A percentile compares a stretch with the other conserved stretches of the same genome.
Conservation (phyloP, 2,797 vertebrate genomes). For the Sphenopsis melanotis region DNA sequence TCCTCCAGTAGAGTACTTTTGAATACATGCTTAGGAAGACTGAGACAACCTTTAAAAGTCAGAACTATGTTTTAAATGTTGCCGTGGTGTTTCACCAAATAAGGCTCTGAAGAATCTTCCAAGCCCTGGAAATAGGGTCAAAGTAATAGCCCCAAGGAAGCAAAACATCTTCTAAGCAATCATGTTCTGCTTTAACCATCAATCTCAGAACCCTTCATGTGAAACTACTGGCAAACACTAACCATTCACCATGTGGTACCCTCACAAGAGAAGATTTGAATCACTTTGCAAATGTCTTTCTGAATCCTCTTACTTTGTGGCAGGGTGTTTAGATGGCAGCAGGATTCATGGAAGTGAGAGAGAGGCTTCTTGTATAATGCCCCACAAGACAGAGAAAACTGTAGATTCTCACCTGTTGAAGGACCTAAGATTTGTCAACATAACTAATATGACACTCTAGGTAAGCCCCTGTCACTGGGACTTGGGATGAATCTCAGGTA, state of each 20-base stretch:
- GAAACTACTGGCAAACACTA: neutral
- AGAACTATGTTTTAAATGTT: neutral
- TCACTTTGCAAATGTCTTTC: neutral
- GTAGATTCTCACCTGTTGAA: neutral
- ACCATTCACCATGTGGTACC: neutral
- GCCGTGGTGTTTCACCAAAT: neutral
- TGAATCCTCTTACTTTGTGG: neutral
- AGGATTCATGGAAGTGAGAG: neutral
- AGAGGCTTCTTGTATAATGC: rapidly evolving
- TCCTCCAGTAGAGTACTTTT: neutral
- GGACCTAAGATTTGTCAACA: neutral
- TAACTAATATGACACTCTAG: neutral
- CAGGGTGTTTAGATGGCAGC: neutral
- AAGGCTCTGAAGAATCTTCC: neutral
- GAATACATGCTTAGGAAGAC: neutral
- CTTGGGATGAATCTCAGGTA: neutral
- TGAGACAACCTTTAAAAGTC: neutral
- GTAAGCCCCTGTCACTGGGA: neutral
- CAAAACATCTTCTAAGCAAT: neutral
- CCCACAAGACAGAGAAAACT: neutral
- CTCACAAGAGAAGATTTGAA: neutral
- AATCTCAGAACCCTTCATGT: neutral
- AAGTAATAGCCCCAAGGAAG: neutral
- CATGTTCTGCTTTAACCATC: neutral
- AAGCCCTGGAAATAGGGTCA: neutral